Evolutionary conservation across 2,113 vertebrate species (phyloP), one percentile per base, ranked within the genome.

Genomic region (Dicerorhinus sumatrensis): DNA sequence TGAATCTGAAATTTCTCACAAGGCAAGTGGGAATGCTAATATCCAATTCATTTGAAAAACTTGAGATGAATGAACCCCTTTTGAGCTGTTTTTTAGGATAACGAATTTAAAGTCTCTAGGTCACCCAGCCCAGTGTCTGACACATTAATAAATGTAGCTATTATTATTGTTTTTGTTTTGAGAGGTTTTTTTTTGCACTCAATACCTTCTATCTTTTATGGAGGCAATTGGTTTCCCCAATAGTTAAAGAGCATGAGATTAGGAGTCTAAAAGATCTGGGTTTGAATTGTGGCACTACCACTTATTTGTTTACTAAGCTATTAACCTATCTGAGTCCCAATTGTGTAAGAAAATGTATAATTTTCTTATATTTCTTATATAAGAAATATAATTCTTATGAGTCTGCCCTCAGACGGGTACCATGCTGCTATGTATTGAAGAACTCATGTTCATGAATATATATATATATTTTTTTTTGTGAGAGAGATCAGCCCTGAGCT

Each of bases 21-120:
- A 86, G 51, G 79, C 11, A 91, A 93, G 83, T 46, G 56, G 46
- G n/a, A 62, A 77, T 79, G 56, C 58, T 65, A 96, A 93, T 42
- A 62, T 93, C 27, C 6, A 93, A 82, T 82, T 96, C 29, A 79
- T 51, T 83, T 79, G 73, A 51, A 75, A 96, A 86, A 60, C 6
- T 8, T 70, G 42, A 72, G 42, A 60, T 58, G 58, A 93, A 39
- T 65, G 48, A 51, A 89, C 5, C 12, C 8, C 29, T 76, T 96
- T 33, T 56, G 73, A 93, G 36, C 51, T 88, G 5, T 67, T 79
- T 92, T 48, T 83, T 77, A 89, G 21, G 33, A 46, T 75, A 73
- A 36, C 21, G 11, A 36, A 86, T 77, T 76, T 87, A 93, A 72
- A 79, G 80, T 8, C 31, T 20, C 27, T 21, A 63, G 12, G 77